A percentile compares a stretch with the other conserved stretches of the same genome.
Evolutionary conservation across 2,888 invertebrate species (phyloP).

Genomic region (Philonicus albiceps): DNA sequence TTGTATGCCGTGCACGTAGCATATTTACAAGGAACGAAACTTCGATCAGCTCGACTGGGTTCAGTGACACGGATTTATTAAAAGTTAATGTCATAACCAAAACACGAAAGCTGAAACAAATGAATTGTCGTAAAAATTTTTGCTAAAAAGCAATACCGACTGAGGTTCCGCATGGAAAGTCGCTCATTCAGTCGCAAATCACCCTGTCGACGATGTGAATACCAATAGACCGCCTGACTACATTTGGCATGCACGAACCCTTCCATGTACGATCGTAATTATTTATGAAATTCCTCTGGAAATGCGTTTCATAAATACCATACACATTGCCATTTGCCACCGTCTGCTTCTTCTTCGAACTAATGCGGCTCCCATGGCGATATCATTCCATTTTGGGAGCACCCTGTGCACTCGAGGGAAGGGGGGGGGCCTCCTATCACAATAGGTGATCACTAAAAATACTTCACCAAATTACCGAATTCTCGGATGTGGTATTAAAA

Average conservation of each 20-base stretch:
- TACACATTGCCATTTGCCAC: background rate
- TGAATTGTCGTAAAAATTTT: slow-evolving; percentile 27
- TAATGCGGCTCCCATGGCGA: background rate
- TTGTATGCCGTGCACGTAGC: background rate
- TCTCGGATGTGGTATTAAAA: slow-evolving; percentile 17
- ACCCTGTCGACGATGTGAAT: slow-evolving; percentile 6
- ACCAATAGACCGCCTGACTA: slow-evolving; percentile 10
- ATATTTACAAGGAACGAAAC: background rate
- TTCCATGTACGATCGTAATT: slow-evolving; percentile 16
- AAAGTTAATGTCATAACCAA: background rate
- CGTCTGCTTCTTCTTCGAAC: background rate
- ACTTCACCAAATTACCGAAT: slow-evolving; percentile 25
- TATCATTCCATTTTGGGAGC: background rate
- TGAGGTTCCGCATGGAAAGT: background rate
- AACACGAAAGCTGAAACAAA: slow-evolving; percentile 8
- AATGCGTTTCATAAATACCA: slow-evolving; percentile 25
- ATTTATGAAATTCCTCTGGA: slow-evolving; percentile 36
- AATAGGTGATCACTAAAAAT: slow-evolving; percentile 25
- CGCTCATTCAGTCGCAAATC: slow-evolving; percentile 13
- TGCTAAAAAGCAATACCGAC: background rate
- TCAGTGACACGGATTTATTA: slow-evolving; percentile 39
- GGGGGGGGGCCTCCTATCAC: background rate
- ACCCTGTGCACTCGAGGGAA: background rate
- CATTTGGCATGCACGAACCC: background rate
- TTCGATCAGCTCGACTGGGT: background rate